Evolutionary conservation across 1,140 invertebrate genomes (phyloP).

Genomic region (Lutraria rhynchaena): DNA sequence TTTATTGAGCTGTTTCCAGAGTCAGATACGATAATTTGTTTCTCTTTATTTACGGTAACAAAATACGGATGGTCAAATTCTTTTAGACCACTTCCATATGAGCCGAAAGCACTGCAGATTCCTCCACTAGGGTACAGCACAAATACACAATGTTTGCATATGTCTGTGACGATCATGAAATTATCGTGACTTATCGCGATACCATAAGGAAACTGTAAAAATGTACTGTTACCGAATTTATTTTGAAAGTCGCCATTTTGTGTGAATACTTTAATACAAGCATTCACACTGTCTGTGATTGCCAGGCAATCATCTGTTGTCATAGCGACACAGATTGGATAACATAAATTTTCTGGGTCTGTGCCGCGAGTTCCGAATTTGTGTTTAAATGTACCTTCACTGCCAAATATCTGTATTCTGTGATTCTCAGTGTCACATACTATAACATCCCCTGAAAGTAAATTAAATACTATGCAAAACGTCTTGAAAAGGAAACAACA

Average conservation of each 20-base stretch:
- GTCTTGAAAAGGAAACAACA: too few relatives aligned
- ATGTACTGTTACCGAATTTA: conserved; percentile 50
- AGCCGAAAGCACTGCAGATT: conserved; percentile 71
- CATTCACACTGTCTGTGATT: conserved; percentile 79
- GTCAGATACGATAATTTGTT: conserved; percentile 79
- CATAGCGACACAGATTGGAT: conserved; percentile 76
- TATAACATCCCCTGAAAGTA: conserved; percentile 75
- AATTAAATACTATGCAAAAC: neutral
- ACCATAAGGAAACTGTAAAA: conserved; percentile 76
- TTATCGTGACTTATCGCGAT: conserved; percentile 71
- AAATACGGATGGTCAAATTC: conserved; percentile 80
- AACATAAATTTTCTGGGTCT: conserved; percentile 73
- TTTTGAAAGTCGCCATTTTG: conserved; percentile 59
- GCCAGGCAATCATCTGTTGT: conserved; percentile 76
- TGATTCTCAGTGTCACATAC: conserved; percentile 81
- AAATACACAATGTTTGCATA: conserved; percentile 75
- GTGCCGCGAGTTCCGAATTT: conserved; percentile 77
- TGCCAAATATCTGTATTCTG: conserved; percentile 78
- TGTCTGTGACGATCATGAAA: conserved; percentile 74
- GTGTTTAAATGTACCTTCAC: conserved; percentile 75
- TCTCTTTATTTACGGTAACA: conserved; percentile 75
- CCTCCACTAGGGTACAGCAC: conserved; percentile 70
- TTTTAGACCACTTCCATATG: conserved; percentile 71
- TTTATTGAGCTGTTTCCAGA: conserved; percentile 79
- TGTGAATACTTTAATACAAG: conserved; percentile 76